Percentiles rank a stretch among this genome's conserved stretches.
phyloP scores from a whole-genome alignment of 2,113 vertebrate species.

The Caloenas nicobarica region DNA sequence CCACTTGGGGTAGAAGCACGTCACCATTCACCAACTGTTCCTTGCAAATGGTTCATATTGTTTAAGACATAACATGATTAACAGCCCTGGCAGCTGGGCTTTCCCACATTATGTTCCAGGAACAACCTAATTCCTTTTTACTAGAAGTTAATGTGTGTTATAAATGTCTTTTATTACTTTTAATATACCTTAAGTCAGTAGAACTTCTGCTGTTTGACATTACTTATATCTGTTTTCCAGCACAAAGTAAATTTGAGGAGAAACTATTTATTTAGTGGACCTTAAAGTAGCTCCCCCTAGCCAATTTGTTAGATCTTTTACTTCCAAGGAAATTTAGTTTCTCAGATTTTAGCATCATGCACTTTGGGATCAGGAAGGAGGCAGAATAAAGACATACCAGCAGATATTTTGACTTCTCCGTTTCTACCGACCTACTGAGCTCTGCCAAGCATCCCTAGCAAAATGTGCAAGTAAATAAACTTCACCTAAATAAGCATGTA shows the following conservation, averaged over 20 bases:
- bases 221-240: background rate
- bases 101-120: background rate
- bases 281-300: background rate
- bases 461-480: background rate
- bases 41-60: background rate
- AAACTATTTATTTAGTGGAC: background rate
- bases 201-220: background rate
- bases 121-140: background rate
- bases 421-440: background rate
- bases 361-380: background rate
- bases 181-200: background rate
- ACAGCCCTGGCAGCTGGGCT: background rate
- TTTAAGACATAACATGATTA: background rate
- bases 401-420: background rate
- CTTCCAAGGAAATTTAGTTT: background rate
- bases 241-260: background rate
- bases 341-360: background rate
- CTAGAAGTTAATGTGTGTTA: background rate
- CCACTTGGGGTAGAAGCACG: background rate
- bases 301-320: background rate
- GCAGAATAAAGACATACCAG: background rate
- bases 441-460: background rate
- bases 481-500: background rate
- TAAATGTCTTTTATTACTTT: background rate
- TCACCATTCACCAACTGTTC: background rate